Conservation (phyloP, 2,113 vertebrate species). For the Albula glossodonta region DNA sequence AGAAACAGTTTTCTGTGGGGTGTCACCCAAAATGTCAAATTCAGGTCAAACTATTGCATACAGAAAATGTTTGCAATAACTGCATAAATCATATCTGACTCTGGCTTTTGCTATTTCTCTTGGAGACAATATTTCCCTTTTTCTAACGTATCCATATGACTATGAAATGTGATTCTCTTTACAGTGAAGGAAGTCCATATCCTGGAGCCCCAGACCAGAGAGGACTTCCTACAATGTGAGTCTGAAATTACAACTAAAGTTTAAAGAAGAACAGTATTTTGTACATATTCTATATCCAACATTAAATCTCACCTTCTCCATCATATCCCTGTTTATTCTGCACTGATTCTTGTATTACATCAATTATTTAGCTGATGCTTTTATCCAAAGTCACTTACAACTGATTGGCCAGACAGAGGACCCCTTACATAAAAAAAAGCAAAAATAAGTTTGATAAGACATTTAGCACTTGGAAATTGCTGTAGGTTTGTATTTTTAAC, state of each 20-base stretch:
- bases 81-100: too few relatives aligned
- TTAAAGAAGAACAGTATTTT: neutral
- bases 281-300: neutral
- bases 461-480: too few relatives aligned
- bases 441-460: too few relatives aligned
- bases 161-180: neutral
- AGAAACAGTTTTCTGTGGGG: neutral
- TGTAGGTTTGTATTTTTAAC: too few relatives aligned
- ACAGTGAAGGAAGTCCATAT: neutral
- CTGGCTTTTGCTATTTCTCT: neutral
- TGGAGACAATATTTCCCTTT: neutral
- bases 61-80: neutral
- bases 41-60: neutral
- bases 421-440: too few relatives aligned
- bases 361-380: too few relatives aligned
- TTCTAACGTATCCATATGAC: neutral
- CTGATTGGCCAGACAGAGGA: too few relatives aligned
- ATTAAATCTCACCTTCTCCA: neutral
- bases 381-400: too few relatives aligned
- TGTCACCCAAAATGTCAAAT: neutral
- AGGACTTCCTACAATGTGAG: slow-evolving; percentile 6
- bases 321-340: too few relatives aligned
- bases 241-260: neutral
- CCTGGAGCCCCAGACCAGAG: neutral
- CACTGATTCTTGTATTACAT: too few relatives aligned